Evolutionary conservation across 2,888 invertebrate species (phyloP).

Genomic region (Apodemia zela): DNA sequence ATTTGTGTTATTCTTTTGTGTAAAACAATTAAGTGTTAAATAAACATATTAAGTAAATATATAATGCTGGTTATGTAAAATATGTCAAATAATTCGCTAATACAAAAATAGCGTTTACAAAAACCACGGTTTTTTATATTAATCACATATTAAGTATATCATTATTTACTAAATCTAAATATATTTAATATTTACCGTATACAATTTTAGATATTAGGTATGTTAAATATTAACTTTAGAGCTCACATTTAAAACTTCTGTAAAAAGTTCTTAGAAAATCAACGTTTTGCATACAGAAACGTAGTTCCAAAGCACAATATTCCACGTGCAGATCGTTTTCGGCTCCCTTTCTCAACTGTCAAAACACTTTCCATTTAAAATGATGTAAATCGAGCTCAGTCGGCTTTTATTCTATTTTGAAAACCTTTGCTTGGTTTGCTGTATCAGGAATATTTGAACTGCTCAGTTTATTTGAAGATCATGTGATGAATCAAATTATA

Average conservation of each 20-base stretch:
- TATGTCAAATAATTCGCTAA: no score
- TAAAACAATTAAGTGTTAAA: no score
- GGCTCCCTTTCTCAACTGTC: not conserved
- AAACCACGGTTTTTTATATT: no score
- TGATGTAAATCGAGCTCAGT: conserved; percentile 4
- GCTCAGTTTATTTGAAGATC: not conserved
- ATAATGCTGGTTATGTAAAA: no score
- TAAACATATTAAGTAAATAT: no score
- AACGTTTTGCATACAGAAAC: not conserved
- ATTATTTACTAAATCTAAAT: no score
- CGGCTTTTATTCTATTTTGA: conserved; percentile 14
- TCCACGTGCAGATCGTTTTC: conserved; percentile 4
- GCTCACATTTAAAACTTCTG: not conserved
- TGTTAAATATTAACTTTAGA: not conserved
- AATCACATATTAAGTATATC: no score
- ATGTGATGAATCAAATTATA: not conserved
- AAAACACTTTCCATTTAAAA: conserved; percentile 15
- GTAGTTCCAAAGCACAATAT: not conserved
- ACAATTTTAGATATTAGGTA: not conserved
- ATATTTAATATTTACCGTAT: no score
- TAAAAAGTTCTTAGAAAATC: not conserved
- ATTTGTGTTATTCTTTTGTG: no score
- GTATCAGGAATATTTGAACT: not conserved
- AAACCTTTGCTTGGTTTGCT: conserved; percentile 11
- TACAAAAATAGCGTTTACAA: no score